Evolutionary conservation across 2,113 vertebrate species (phyloP).

Genomic region (Myiozetetes cayanensis): DNA sequence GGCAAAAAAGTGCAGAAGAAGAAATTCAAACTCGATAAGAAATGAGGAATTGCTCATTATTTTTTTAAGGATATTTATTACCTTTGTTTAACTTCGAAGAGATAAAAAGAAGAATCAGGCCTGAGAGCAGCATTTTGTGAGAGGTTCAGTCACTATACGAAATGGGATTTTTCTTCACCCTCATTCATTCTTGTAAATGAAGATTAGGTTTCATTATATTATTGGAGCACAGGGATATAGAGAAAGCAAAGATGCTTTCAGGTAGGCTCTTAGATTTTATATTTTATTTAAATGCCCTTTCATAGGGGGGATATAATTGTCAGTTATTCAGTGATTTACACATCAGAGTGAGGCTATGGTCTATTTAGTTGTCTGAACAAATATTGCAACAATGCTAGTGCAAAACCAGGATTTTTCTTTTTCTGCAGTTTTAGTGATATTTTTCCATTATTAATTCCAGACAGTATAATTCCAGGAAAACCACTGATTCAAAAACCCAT

Average conservation of each 20-base stretch:
- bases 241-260: background rate
- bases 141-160: background rate
- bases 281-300: background rate
- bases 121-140: background rate
- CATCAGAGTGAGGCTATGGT: background rate
- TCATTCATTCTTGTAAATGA: background rate
- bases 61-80: background rate
- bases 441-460: background rate
- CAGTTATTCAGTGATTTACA: background rate
- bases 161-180: background rate
- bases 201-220: background rate
- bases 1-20: background rate
- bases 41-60: background rate
- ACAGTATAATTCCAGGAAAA: background rate
- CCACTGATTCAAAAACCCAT: background rate
- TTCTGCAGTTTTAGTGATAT: background rate
- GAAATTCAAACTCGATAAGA: background rate
- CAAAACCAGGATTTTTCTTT: background rate
- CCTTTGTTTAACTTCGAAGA: background rate
- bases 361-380: background rate
- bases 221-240: background rate
- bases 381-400: background rate
- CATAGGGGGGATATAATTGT: background rate
- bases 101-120: background rate
- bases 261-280: background rate